Base-by-base conservation (phyloP, 1,140 invertebrate genomes). In the Euborellia annulipes region DNA sequence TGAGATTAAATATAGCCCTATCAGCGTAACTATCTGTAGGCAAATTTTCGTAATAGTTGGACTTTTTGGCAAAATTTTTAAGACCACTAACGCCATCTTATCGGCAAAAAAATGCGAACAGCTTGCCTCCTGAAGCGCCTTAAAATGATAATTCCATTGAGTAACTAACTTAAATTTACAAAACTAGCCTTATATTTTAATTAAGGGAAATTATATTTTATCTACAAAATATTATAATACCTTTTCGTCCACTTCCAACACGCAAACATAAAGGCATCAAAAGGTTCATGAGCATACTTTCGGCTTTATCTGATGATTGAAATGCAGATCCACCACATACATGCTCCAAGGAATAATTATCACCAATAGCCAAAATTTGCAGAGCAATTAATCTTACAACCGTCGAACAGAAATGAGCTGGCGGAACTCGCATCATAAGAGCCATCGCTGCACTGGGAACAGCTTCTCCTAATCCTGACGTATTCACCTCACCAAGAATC, bases 241-340 rank as follows among this genome's bases (percentile, higher is more conserved):
- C 85, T 78, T 89, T 89, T 48, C 89, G 66, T 39, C 91, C 88
- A 62, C 83, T 87, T 20, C 91, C 92, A 20, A 97, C 85, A 52
- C 90, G 69, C 41, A 98, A 70, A 67, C 93, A 96, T 39, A 98
- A 67, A 2, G 95, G 95, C 68, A 98, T 83, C 30, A 99, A 76
- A 47, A 98, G 72, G 68, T 98, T 94, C 66, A 97, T 82, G 3
- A 98, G 71, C 67, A 96, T 83, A 54, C 87, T 91, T 68, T 97
- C 91, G 8, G 87, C 85, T 60, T 92, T 85, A 46, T 95, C 89
- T 58, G 85, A 79, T 9, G 78, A 80, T n/a, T 82, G 75, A 57
- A 95, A 92, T 52, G 87, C 75, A 2, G 85, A 73, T 41, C 88
- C 82, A 37, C 89, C 88, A 64, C 91, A 95, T 36, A 96, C 83